These are phyloP conservation scores for Catostylus mosaicus DNA, from an alignment of 30 jellyfish, hydroid and myxozoan genomes.

Conservation along the genomic window DNA sequence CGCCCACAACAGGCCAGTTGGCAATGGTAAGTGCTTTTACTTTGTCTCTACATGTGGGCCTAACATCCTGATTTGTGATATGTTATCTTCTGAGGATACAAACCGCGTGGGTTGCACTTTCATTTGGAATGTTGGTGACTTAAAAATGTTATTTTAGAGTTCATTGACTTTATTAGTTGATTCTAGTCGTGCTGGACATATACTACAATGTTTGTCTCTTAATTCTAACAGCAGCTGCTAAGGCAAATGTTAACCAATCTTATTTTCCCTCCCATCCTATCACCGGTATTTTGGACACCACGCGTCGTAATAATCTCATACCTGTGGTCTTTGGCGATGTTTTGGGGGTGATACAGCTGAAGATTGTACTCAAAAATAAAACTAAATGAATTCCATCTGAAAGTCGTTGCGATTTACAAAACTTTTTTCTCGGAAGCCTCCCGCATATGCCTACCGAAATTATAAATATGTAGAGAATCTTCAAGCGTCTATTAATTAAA, in stretches of 20 bases:
- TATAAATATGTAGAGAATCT: too few relatives aligned
- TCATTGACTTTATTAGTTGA: neutral
- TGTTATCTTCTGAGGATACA: neutral
- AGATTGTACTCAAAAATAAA: neutral
- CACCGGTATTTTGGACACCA: neutral
- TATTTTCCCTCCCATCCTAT: neutral
- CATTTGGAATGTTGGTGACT: neutral
- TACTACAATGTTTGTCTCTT: neutral
- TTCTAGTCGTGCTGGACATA: neutral
- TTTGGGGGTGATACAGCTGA: neutral
- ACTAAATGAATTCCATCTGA: neutral
- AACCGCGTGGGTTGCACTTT: constrained; percentile 30
- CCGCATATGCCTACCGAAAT: neutral
- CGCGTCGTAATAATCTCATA: neutral
- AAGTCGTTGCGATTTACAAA: neutral
- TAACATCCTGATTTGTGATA: constrained; percentile 12
- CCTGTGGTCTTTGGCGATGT: neutral
- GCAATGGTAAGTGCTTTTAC: constrained; percentile 48
- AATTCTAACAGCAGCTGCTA: constrained; percentile 2
- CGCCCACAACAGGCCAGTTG: constrained; percentile 44
- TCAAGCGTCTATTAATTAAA: neutral
- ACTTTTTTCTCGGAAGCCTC: neutral
- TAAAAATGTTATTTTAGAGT: neutral
- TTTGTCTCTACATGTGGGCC: constrained; percentile 33
- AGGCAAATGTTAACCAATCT: neutral